Evolutionary conservation across 2,113 vertebrate species (phyloP).

Genomic region (Gymnogyps californianus): DNA sequence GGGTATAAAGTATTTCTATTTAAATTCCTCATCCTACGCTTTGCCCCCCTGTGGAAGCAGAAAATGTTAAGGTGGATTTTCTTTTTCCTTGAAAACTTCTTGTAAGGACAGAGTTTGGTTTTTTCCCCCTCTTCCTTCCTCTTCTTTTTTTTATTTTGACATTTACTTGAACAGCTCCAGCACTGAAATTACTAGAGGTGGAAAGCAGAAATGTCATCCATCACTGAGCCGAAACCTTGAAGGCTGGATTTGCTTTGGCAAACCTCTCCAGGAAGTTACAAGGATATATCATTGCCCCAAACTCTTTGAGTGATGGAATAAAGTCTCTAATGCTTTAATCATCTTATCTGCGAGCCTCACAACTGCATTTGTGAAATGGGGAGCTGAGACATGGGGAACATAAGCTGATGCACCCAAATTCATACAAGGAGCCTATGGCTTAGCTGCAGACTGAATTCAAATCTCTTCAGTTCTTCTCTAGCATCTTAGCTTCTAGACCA

Average conservation of each 20-base stretch:
- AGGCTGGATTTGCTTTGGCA: conserved; percentile 21
- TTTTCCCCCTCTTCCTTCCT: background rate
- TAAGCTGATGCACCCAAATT: background rate
- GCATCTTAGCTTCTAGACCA: background rate
- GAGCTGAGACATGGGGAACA: background rate
- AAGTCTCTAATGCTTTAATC: conserved; percentile 1
- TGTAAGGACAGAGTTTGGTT: background rate
- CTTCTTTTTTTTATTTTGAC: background rate
- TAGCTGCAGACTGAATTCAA: background rate
- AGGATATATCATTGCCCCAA: background rate
- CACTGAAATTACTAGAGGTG: background rate
- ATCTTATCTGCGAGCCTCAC: conserved; percentile 6
- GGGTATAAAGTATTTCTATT: background rate
- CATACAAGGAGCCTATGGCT: background rate
- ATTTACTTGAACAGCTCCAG: background rate
- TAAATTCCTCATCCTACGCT: background rate
- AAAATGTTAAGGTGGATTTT: background rate
- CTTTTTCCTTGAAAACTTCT: background rate
- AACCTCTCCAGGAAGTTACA: background rate
- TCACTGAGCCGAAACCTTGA: background rate
- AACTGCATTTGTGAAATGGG: background rate
- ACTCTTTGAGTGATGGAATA: conserved; percentile 22
- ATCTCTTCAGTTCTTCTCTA: background rate
- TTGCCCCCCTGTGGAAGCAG: background rate
- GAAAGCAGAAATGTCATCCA: background rate